These are phyloP conservation scores for Psilopogon haemacephalus DNA, from an alignment of 2,113 vertebrate genomes.

Conservation along the genomic window DNA sequence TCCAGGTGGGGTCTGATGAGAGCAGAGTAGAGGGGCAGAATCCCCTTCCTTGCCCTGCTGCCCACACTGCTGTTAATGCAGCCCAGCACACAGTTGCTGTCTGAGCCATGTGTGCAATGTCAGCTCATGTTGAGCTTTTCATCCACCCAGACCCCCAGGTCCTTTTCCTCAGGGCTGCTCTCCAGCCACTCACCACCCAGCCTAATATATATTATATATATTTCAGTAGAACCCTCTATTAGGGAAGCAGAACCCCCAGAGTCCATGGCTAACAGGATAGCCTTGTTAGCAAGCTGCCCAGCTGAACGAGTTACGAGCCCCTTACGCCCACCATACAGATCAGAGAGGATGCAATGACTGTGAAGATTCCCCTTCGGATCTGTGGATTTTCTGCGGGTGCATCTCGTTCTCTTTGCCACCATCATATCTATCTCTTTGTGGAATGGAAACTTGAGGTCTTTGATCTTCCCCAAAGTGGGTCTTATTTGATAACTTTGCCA, in stretches of 20 bases:
- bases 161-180: too few relatives aligned
- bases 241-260: not conserved
- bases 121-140: too few relatives aligned
- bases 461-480: not conserved
- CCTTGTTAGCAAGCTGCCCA: not conserved
- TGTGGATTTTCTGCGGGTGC: not conserved
- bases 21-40: too few relatives aligned
- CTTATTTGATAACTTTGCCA: not conserved
- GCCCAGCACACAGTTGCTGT: too few relatives aligned
- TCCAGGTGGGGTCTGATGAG: too few relatives aligned
- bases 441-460: not conserved
- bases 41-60: too few relatives aligned
- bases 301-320: not conserved
- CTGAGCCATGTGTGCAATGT: too few relatives aligned
- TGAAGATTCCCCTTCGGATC: not conserved
- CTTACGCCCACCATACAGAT: not conserved
- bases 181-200: too few relatives aligned
- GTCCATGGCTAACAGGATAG: not conserved
- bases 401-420: not conserved
- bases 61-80: too few relatives aligned
- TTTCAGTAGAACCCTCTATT: constrained; percentile 47
- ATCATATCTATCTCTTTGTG: not conserved
- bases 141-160: too few relatives aligned
- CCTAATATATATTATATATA: too few relatives aligned
- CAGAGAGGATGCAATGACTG: not conserved